Evolutionary conservation across 2,888 invertebrate species (phyloP), one percentile per base, ranked within the genome.

Genomic region (Hedya salicella): DNA sequence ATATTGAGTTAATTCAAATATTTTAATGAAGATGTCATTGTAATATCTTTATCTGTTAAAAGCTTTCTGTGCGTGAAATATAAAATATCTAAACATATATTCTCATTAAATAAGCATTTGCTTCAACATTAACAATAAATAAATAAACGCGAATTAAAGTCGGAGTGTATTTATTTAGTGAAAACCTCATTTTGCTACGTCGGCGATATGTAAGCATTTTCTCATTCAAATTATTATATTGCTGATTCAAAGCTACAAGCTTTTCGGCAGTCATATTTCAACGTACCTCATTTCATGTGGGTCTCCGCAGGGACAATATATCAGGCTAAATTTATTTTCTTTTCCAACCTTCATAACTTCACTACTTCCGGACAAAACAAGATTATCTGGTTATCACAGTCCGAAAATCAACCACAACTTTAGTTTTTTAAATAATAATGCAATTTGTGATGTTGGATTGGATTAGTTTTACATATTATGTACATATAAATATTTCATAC

Each of bases 301-400:
- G 77, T 72, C 77, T 79, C 83, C 80, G 70, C 76, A 62, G 85
- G 83, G 83, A 83, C 81, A 79, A 85, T 86, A 86, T 83, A 86
- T 86, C 84, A 86, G 81, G 78, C 81, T 76, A 76, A 85, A 87
- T 87, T 86, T 87, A 86, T 87, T 86, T 82, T 83, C 82, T 81
- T 78, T 76, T 76, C 72, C 76, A 79, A 81, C 80, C 78, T 82
- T 82, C 82, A 81, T 85, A 84, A 81, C 81, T 73, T 75, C 65
- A 59, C 59, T 59, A 52, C 65, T 66, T 48, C 48, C 13, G 53
- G 25, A 42, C 53, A 48, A 53, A 65, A 66, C 65, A 60, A 53
- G 65, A 66, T 66, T 49, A 66, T 60, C 44, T 17, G n/a, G 48
- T 53, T n/a, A 60, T 40, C 39, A 53, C 25, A 25, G 13, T 48